Conservation (phyloP, 2,888 invertebrate genomes). For the Atethmia centrago region DNA sequence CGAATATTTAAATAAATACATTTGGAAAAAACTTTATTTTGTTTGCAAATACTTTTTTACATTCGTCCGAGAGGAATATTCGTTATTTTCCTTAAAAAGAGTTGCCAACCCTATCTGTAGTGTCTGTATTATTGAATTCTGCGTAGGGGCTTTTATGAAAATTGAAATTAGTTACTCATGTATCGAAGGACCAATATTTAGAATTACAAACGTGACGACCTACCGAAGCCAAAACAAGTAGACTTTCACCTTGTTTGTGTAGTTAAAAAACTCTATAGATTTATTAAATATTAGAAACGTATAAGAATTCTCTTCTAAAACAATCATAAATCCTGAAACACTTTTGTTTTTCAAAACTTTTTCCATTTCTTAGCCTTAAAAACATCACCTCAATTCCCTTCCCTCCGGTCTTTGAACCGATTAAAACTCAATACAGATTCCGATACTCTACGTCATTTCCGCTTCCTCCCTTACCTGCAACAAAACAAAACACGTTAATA, state of each 20-base stretch:
- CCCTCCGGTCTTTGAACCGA: slow-evolving; percentile 36
- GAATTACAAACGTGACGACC: not conserved
- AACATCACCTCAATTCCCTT: slow-evolving; percentile 4
- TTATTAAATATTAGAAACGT: not conserved
- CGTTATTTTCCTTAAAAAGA: too few species aligned
- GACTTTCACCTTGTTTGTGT: not conserved
- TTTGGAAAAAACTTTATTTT: too few species aligned
- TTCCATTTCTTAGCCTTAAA: not conserved
- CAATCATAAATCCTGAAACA: not conserved
- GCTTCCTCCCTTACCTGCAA: slow-evolving; percentile 81
- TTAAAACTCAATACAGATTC: slow-evolving; percentile 64
- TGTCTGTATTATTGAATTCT: slow-evolving; percentile 28
- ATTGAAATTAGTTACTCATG: not conserved
- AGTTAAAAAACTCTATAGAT: not conserved
- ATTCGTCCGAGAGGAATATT: too few species aligned
- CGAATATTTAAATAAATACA: too few species aligned
- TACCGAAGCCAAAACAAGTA: not conserved
- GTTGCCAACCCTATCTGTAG: too few species aligned
- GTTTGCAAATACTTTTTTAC: too few species aligned
- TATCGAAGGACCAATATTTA: not conserved
- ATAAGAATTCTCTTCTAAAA: too few species aligned
- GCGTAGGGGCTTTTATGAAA: not conserved
- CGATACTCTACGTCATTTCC: slow-evolving; percentile 67
- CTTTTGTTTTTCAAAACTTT: not conserved
- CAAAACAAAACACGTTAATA: slow-evolving; percentile 80